phyloP scores from a whole-genome alignment of 2,113 vertebrate species.

The Myanophis thanlyinensis region DNA sequence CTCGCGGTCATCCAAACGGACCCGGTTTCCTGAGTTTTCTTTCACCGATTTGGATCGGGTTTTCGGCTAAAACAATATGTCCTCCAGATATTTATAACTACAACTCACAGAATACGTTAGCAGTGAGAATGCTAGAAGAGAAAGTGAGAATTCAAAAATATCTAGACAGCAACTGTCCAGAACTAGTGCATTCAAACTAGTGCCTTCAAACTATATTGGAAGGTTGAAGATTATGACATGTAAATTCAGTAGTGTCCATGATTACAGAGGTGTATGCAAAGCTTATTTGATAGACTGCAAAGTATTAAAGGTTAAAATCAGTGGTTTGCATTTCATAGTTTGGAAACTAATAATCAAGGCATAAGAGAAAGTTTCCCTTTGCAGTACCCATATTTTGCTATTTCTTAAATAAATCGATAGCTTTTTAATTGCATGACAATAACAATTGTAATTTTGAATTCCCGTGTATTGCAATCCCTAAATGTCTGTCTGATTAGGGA shows the following conservation, averaged over 20 bases:
- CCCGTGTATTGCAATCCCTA: slow-evolving; percentile 39
- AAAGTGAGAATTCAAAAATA: neutral
- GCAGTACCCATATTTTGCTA: neutral
- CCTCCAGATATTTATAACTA: neutral
- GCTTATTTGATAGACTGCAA: neutral
- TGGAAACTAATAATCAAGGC: neutral
- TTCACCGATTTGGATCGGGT: no score
- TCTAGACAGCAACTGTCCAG: neutral
- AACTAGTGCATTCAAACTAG: neutral
- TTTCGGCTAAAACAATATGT: no score
- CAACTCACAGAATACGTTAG: neutral
- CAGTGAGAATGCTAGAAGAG: neutral
- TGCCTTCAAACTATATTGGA: neutral
- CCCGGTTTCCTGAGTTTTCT: no score
- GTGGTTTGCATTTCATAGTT: neutral
- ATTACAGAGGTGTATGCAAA: neutral
- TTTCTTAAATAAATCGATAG: neutral
- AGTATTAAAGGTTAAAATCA: neutral
- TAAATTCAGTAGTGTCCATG: neutral
- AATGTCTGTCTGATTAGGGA: neutral
- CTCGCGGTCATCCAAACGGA: no score
- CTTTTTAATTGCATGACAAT: neutral
- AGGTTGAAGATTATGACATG: neutral
- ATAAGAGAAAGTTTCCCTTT: neutral
- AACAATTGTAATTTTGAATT: slow-evolving; percentile 19